Evolutionary conservation across 1,140 invertebrate species (phyloP), one percentile per base, ranked within the genome.

Genomic region (Tetragonula clypearis): DNA sequence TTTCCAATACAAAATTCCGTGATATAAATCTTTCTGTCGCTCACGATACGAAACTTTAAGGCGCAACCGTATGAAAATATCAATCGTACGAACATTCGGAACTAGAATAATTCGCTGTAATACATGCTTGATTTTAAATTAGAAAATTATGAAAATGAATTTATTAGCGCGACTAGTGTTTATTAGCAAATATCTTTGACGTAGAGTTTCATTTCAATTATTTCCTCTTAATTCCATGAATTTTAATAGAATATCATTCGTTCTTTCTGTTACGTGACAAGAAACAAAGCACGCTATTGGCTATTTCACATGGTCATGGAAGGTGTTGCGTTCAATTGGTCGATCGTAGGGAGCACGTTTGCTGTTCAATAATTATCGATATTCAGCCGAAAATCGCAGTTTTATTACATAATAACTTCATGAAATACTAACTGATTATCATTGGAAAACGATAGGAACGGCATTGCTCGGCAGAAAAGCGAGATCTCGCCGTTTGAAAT

Each of bases 331-430:
- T 17, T 3, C 21, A 55, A 88, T 89, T 88, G 80, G 87, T 11
- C 19, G 17, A 6, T 17, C 3, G 11, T 3, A 30, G 58, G 4
- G 79, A 49, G 0, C 56, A 66, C 56, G 68, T 35, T 56, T 21
- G 35, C 35, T 56, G 66, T 68, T 84, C 55, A 74, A 86, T 73
- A 65, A 60, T 21, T 53, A 55, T n/a, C 56, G 58, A 66, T 75
- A 65, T 21, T 5, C 30, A 78, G 66, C 19, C 14, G 77, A 77
- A 81, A 86, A 82, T 71, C 19, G 19, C 60, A 15, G 62, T 76
- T 89, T 81, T 81, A 78, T 89, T 89, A 84, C 85, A 82, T 89
- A 88, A 89, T 89, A 89, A 78, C 88, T 80, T 49, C 15, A 66
- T 53, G 49, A 77, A 89, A 89, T 71, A 84, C 30, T 79, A 85